phyloP scores from a whole-genome alignment of 1,140 invertebrate species.

The Drosophila ironensis region DNA sequence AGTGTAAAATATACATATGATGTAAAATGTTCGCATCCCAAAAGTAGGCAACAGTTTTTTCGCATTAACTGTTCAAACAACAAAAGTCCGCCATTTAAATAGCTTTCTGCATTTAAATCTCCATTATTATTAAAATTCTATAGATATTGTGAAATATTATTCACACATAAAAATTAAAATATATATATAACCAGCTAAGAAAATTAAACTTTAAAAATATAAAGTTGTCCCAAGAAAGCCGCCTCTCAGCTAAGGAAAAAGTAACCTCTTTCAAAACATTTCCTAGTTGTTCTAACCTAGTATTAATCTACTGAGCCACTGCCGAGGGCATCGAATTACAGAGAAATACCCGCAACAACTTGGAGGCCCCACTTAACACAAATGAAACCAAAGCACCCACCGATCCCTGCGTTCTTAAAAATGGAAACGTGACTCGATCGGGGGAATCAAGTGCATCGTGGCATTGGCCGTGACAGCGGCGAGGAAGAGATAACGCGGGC shows the following conservation, averaged over 20 bases:
- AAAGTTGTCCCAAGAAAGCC: no score
- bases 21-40: no score
- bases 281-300: not conserved
- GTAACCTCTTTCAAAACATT: not conserved
- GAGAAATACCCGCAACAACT: not conserved
- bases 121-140: no score
- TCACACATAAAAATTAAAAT: no score
- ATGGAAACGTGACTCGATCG: slow-evolving; percentile 50
- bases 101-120: no score
- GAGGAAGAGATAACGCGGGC: not conserved
- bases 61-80: no score
- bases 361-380: slow-evolving; percentile 47
- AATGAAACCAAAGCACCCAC: slow-evolving; percentile 34
- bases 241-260: no score
- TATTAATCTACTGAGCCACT: slow-evolving; percentile 28
- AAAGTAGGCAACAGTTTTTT: not conserved
- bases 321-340: slow-evolving; percentile 8
- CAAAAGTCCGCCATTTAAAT: no score
- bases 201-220: no score
- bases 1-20: no score
- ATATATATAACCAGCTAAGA: no score
- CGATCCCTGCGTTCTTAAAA: not conserved
- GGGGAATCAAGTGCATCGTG: slow-evolving; percentile 38
- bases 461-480: slow-evolving; percentile 1
- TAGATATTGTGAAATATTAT: no score